Base-by-base conservation (phyloP, 2,888 invertebrate genomes). In the Cephus sareptanus region DNA sequence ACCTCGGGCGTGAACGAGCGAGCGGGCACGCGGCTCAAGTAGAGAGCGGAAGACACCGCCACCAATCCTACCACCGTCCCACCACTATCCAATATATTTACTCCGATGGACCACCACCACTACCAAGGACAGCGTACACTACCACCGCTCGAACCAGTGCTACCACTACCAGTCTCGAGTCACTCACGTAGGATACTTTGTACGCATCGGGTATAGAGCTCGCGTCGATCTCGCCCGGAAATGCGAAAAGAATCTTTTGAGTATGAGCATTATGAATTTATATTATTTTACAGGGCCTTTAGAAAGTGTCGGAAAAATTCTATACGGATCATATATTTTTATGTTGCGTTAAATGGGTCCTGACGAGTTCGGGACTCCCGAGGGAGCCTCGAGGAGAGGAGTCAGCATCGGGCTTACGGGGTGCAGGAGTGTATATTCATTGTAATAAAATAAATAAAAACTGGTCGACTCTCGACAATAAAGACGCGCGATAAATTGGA, bases 1-100 rank as follows among this genome's bases (percentile, higher is more conserved):
- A 89, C 89, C 89, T 89, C 89, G 89, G 89, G 89, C 89, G 89
- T 89, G 89, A 89, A 89, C 88, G 89, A 89, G 89, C 89, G 89
- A 88, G 89, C 88, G 89, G 89, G 88, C 89, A 89, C 89, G 89
- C 89, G 89, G 89, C 89, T 88, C 89, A 89, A 89, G 89, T 89
- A 88, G 89, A 89, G 88, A 89, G 87, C 87, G 89, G 88, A 89
- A 89, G 88, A 88, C 88, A 89, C 87, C 89, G 87, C 88, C 89
- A 86, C 87, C 88, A 89, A 89, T 87, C 87, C 88, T 86, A 87
- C 86, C 87, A 84, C 85, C 79, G 74, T 76, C 79, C 68, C 79
- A 37, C 75, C 31, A 31, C 75, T 31, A 68, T 77, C 79, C 82
- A 87, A 89, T 89, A 89, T 89, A 89, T 89, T 89, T 88, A 88